Evolutionary conservation across 2,113 vertebrate species (phyloP).

Genomic region (Ariopsis seemanni): DNA sequence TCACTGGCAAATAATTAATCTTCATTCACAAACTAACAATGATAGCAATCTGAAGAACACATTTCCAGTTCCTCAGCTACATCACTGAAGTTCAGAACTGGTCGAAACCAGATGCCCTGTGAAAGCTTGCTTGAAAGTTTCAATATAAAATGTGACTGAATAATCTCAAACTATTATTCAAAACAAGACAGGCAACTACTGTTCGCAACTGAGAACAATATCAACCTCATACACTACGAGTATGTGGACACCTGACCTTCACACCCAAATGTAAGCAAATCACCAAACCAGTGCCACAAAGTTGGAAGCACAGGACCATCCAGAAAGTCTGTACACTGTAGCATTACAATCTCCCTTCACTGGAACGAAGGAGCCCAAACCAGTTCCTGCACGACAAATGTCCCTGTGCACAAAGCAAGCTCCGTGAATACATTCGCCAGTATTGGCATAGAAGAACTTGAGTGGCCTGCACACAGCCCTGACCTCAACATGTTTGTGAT

Average conservation of each 20-base stretch:
- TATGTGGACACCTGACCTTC: neutral
- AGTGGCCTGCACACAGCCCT: neutral
- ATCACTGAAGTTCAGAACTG: neutral
- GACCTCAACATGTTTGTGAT: neutral
- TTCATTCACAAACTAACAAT: neutral
- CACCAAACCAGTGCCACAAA: neutral
- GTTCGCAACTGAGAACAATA: neutral
- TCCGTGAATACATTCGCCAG: neutral
- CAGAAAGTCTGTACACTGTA: neutral
- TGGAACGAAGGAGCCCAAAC: neutral
- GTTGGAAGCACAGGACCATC: neutral
- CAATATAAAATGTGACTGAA: neutral
- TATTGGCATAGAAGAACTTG: neutral
- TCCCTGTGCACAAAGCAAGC: neutral
- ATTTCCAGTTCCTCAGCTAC: neutral
- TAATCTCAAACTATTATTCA: neutral
- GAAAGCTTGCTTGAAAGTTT: neutral
- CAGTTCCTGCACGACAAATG: neutral
- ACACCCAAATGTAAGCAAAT: neutral
- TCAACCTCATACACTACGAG: neutral
- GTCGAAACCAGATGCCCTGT: neutral
- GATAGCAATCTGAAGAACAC: neutral
- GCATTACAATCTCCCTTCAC: neutral
- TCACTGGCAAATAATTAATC: neutral
- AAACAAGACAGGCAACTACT: neutral